phyloP scores from a whole-genome alignment of 2,888 invertebrate species.

The Steinernema hermaphroditum region DNA sequence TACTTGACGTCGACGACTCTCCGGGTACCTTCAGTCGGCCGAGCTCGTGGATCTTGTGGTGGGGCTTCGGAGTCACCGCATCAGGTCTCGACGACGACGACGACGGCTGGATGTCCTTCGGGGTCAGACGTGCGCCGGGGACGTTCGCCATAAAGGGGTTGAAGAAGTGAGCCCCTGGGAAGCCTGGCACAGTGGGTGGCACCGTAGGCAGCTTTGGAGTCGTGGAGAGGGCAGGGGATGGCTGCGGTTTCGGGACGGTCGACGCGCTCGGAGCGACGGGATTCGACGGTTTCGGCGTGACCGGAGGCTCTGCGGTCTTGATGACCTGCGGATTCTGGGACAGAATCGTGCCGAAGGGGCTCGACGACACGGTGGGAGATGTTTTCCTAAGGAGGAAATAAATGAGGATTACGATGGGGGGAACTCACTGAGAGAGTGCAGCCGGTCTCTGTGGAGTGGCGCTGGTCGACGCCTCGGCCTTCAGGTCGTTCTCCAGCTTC shows the following conservation, averaged over 20 bases:
- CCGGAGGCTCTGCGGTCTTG: not conserved
- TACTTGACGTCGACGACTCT: too few relatives aligned
- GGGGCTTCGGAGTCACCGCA: conserved; percentile 20
- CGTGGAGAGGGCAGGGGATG: conserved; percentile 9
- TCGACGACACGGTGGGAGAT: not conserved
- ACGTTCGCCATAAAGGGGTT: not conserved
- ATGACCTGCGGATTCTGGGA: conserved; percentile 10
- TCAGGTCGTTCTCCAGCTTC: conserved; percentile 5
- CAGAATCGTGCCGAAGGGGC: not conserved
- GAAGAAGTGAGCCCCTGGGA: not conserved
- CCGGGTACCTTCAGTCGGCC: conserved; percentile 1
- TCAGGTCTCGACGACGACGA: conserved; percentile 6
- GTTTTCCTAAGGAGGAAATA: conserved; percentile 6
- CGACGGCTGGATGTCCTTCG: conserved; percentile 12
- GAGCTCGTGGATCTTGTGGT: conserved; percentile 22
- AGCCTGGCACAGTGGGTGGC: not conserved
- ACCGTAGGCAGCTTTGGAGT: not conserved
- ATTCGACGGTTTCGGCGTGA: conserved; percentile 8
- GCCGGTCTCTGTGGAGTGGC: not conserved
- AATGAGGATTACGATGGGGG: not conserved
- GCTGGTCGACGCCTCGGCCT: not conserved
- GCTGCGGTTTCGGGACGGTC: not conserved
- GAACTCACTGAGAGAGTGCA: not conserved
- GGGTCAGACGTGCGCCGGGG: conserved; percentile 1
- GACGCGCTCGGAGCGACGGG: not conserved